Base-by-base conservation (phyloP, 2,888 invertebrate genomes). In the Xestobium rufovillosum region DNA sequence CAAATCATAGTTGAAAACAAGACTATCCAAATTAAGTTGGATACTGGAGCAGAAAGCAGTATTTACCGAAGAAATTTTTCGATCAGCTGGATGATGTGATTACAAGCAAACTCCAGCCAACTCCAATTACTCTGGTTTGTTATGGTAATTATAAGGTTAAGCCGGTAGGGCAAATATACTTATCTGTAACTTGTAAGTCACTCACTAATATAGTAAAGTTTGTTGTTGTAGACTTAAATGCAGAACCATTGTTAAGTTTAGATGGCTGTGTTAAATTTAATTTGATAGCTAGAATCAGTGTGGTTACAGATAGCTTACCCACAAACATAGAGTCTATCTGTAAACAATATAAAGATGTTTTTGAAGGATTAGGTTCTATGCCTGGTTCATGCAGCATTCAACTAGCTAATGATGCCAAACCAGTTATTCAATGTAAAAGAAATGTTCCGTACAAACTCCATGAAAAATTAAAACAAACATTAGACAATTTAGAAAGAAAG, bases 351-450 rank as follows among this genome's bases (percentile, higher is more conserved):
- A 9, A 8, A 10, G 11, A 6, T 6, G 11, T 27, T 8, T 27
- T 27, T 27, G 11, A 27, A 8, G 28, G 28, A 9, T 10, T 27
- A 9, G 28, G 28, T 27, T n/a, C 6, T 6, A 27, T 27, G 9
- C 28, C 28, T 10, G 28, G 28, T 6, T 6, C 6, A n/a, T 27
- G 28, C 11, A 27, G 10, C 6, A 27, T 8, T 9, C 6, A 27
- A 8, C 11, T 27, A 6, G 11, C 6, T n/a, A n/a, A 4, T 10
- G 10, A 27, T 27, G 28, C 28, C 6, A 10, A 27, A 27, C 28
- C 28, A 8, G 28, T 27, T n/a, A 27, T 27, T 27, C 28, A 27
- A 11, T 27, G 28, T 27, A 6, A 27, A 8, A 27, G 28, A 27
- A 27, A 27, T 4, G 28, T 27, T 27, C 28, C 28, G 6, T 10